Evolutionary conservation across 2,113 vertebrate genomes (phyloP), one percentile per base, ranked within the genome.

Genomic region (Myrmecophaga tridactyla): DNA sequence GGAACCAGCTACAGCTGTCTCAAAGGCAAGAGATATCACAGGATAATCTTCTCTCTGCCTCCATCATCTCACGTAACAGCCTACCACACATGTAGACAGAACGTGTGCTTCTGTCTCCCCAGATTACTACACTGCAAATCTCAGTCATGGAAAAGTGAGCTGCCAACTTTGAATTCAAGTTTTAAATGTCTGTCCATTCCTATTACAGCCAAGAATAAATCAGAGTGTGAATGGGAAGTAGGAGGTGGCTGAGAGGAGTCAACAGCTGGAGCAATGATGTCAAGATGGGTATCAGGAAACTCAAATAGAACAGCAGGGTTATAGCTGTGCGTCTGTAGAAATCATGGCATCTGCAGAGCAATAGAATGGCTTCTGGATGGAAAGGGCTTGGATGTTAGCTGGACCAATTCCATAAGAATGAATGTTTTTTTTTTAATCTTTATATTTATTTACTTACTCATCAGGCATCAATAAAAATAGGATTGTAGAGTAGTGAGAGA

Each of bases 1-100:
- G 90, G 92, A 97, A 98, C 94, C 83, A 97, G 72, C 67, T 90
- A 76, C 51, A 91, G 78, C 91, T 97, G 56, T 97, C 94, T 97
- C 96, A 96, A 96, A 97, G 70, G 63, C 86, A 94, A 97, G 96
- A 92, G 80, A 89, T 82, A 86, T 25, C 69, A 91, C 6, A 31
- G 18, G 82, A 96, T 58, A 27, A 60, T 97, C 72, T 90, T 90
- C 58, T 83, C 6, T 88, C 12, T 75, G 21, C 90, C 72, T 96
- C 56, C 65, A 3, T 46, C 5, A 51, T 94, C 73, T 89, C 69
- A 96, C 17, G n/a, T 63, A 92, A 78, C 48, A 94, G 18, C 8
- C 34, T 20, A 51, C 73, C 48, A 97, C 85, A 29, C 43, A 20
- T n/a, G n/a, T 29, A 94, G 56, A 88, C 20, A 63, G n/a, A 76